Base-by-base conservation (phyloP, 2,797 vertebrate genomes). In the Synanceia verrucosa region DNA sequence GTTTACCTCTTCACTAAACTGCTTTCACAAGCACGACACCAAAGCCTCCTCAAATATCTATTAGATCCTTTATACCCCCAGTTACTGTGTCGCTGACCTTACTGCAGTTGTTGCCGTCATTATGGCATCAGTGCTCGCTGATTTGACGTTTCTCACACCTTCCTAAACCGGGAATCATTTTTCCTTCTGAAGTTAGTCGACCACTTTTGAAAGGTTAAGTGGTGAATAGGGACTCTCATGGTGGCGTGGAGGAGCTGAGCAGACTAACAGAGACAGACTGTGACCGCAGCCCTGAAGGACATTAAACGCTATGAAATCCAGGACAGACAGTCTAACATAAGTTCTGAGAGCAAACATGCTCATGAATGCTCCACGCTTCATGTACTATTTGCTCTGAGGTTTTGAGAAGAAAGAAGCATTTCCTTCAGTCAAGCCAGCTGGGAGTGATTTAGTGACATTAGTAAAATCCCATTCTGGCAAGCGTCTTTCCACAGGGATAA, bases 401-500 rank as follows among this genome's bases (percentile, higher is more conserved):
- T 88, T 93, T 88, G 74, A 92, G 88, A 91, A 89, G 87, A 92
- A 89, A 90, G 84, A 89, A 91, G 89, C 89, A 90, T 92, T 93
- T 95, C 93, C 92, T 94, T 91, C 89, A 85, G 84, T 83, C 81
- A 56, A 68, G 53, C 76, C 94, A 94, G 92, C 92, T 95, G 93
- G 91, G 89, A 94, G 79, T 93, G 89, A 93, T 95, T 95, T 94
- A 70, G 79, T 79, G 86, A 93, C 93, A 92, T 94, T 93, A 92
- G 91, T 85, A 65, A 93, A 93, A 92, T 89, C 89, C 86, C 65
- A 74, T 88, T 86, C 91, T 92, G 94, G 93, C 91, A 88, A 88
- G 84, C 62, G 77, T 90, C 90, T 89, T 87, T 92, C 93, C 91
- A 91, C 85, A 48, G 90, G 92, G 91, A 91, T 85, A 88, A 82